Conservation (phyloP, 2,113 vertebrate species). For the Callionymus lyra region DNA sequence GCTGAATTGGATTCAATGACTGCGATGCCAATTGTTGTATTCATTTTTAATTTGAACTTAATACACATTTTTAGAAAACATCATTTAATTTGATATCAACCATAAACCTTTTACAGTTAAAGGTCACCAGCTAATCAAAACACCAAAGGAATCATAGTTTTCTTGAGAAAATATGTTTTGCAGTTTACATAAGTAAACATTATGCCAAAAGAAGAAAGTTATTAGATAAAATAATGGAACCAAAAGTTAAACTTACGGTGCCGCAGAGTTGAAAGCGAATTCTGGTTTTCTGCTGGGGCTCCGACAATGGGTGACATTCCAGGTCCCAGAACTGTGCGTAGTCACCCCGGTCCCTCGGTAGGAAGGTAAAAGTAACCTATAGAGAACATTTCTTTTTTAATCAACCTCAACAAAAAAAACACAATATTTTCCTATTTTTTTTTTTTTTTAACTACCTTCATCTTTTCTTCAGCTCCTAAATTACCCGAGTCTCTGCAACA, state of each 20-base stretch:
- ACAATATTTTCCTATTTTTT: too few relatives aligned
- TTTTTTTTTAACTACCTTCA: slow-evolving; percentile 66
- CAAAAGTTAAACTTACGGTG: slow-evolving; percentile 60
- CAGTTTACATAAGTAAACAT: too few relatives aligned
- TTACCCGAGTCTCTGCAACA: slow-evolving; percentile 77
- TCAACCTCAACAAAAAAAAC: not conserved
- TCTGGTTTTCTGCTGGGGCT: slow-evolving; percentile 74
- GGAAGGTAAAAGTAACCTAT: slow-evolving; percentile 78
- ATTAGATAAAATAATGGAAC: not conserved
- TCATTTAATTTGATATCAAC: too few relatives aligned
- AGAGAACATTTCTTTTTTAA: not conserved
- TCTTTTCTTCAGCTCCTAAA: slow-evolving; percentile 66
- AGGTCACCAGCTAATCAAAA: too few relatives aligned
- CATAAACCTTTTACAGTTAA: too few relatives aligned
- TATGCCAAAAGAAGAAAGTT: too few relatives aligned
- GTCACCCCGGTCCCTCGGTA: slow-evolving; percentile 80
- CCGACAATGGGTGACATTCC: slow-evolving; percentile 77
- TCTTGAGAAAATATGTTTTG: too few relatives aligned
- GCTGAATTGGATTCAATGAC: too few relatives aligned
- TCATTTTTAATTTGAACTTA: too few relatives aligned
- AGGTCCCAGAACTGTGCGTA: slow-evolving; percentile 94
- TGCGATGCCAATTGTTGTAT: too few relatives aligned
- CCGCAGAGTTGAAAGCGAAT: slow-evolving; percentile 84
- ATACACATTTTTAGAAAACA: too few relatives aligned
- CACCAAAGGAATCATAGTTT: too few relatives aligned